phyloP scores from a whole-genome alignment of 2,113 vertebrate species.

The Brevimyrus niger region DNA sequence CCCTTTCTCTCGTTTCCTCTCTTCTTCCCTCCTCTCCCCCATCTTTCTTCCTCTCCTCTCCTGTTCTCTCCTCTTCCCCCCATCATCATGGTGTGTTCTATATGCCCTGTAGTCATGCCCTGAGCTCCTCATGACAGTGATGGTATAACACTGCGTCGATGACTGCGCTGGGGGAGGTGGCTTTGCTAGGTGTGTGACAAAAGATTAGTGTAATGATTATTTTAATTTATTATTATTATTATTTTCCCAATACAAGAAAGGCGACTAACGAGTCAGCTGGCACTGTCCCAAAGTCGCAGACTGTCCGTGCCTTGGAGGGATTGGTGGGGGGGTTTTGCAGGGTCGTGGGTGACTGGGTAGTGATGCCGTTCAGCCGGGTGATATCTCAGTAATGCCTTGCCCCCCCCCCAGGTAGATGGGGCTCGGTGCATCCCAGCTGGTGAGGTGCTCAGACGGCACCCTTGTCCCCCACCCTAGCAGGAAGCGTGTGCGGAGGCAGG shows the following conservation, averaged over 20 bases:
- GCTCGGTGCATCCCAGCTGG: not conserved
- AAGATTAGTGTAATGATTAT: not conserved
- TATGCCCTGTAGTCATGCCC: not conserved
- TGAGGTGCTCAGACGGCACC: slow-evolving; percentile 12
- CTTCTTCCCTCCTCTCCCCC: too few species aligned
- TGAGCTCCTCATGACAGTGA: not conserved
- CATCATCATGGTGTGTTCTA: not conserved
- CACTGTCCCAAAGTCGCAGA: slow-evolving; percentile 21
- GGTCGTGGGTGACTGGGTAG: slow-evolving; percentile 27
- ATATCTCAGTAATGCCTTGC: not conserved
- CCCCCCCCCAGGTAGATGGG: not conserved
- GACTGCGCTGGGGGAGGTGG: slow-evolving; percentile 6
- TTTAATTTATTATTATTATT: not conserved
- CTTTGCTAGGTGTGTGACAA: not conserved
- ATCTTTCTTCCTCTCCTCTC: not conserved
- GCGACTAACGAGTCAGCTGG: slow-evolving; percentile 4
- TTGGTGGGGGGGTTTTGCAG: slow-evolving; percentile 13
- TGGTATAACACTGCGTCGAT: not conserved
- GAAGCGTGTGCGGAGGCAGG: not conserved
- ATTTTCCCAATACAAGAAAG: not conserved
- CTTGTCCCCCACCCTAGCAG: not conserved
- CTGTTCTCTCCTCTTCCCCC: too few species aligned
- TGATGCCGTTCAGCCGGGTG: not conserved
- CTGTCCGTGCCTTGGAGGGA: not conserved
- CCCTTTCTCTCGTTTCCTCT: too few species aligned